A percentile compares a stretch with the other conserved stretches of the same genome.
Conservation (phyloP, 2,113 vertebrate genomes). For the Entomyzon cyanotis region DNA sequence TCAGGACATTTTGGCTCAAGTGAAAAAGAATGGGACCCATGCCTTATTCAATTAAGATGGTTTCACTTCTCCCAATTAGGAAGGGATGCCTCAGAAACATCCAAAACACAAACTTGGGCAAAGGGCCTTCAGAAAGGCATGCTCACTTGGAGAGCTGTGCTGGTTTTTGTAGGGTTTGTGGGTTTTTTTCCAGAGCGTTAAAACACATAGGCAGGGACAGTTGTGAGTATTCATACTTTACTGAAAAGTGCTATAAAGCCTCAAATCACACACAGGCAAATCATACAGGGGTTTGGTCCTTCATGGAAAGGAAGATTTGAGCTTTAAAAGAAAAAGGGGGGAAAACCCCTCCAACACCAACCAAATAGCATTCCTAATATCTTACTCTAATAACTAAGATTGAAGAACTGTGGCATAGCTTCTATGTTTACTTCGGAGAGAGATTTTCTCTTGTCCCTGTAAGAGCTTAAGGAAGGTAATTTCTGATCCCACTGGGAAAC, state of each 20-base stretch:
- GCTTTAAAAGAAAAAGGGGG: background rate
- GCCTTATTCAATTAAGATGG: background rate
- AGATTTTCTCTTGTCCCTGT: background rate
- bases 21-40: background rate
- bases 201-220: background rate
- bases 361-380: background rate
- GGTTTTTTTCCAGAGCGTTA: background rate
- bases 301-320: background rate
- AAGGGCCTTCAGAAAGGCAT: background rate
- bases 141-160: background rate
- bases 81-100: background rate
- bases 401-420: background rate
- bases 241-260: background rate
- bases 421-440: background rate
- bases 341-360: background rate
- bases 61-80: background rate
- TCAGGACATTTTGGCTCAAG: background rate
- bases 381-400: background rate
- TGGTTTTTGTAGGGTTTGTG: rapidly evolving
- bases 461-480: background rate
- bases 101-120: background rate
- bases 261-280: background rate
- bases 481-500: background rate
- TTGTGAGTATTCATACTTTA: background rate
- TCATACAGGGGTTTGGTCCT: background rate